Base-by-base conservation (phyloP, 2,888 invertebrate genomes). In the Napeogenes sylphis region DNA sequence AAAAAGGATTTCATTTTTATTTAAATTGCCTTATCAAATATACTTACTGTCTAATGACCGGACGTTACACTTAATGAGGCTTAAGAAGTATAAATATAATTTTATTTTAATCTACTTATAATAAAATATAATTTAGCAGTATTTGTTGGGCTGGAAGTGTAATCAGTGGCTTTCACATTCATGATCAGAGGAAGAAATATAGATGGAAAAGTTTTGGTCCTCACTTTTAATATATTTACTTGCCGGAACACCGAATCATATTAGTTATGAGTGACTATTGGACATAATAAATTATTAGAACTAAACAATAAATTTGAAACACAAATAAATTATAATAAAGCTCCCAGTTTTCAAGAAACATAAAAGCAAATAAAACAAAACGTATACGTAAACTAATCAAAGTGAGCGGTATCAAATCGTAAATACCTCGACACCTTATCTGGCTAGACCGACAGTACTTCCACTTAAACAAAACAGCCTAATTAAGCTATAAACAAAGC, bases 401-500 rank as follows among this genome's bases (percentile, higher is more conserved):
- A 72, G 68, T 72, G 74, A 77, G 77, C 74, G 77, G 80, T 82
- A 84, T 80, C 79, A 76, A 83, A 85, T 87, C 86, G 87, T 90
- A 89, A 90, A 90, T 89, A 86, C 87, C 85, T 78, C 87, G 77
- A 87, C 90, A 88, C 87, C 83, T 87, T 89, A 89, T 89, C 90
- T 79, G 77, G 75, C 83, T 83, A 85, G 84, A 83, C 80, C 78
- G 82, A 81, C 81, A 79, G 78, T 76, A 77, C 76, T 82, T 81
- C 83, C 82, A 85, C 81, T 87, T 82, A 85, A 83, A 88, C 89
- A 88, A 87, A 89, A 90, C 87, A 88, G 87, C 79, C 89, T 90
- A 90, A 90, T 90, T 90, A 90, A 90, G 89, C 89, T 83, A 90
- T 90, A 90, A 90, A 90, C 87, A 85, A 88, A 86, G 79, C 90